Evolutionary conservation across 30 jellyfish, hydroid and myxozoan species (phyloP), one percentile per base, ranked within the genome.

Genomic region (Catostylus mosaicus): DNA sequence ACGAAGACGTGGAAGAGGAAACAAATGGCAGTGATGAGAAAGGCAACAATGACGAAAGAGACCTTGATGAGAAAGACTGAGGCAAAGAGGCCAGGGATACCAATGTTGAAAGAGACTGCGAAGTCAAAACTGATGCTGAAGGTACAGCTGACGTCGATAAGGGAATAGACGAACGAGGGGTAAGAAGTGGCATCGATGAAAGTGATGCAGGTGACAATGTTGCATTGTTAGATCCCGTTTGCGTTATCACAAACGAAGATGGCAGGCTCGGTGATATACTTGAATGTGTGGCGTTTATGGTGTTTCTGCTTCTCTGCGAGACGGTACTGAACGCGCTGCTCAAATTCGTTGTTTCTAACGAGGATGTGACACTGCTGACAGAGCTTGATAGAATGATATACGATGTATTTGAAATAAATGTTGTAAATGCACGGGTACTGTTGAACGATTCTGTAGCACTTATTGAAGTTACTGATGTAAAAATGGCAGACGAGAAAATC

Each of bases 391-490:
- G 23, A 16, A 52, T 7, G 30, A 26, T 26, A 59, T 6, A 19
- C 18, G 38, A n/a, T 59, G 38, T 6, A 24, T 24, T 59, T 26
- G 26, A 24, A 6, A 26, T 19, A 20, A 26, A 23, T 5, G 71
- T 59, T 1, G 71, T 36, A 5, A 59, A 27, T 3, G 71, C 40
- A 23, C 37, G 37, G 2, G 36, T 24, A 59, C n/a, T 59, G 71
- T 11, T 24, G 40, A 59, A 5, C 12, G 38, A 24, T 3, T 5
- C 24, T 50, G 63, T 50, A 10, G 23, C 22, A 23, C 26, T 32
- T 7, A 34, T 57, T 29, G 78, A 65, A 65, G 57, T 65, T 9
- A 59, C 24, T 26, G 92, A 82, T 2, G 88, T 84, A 67, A 72
- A 75, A 12, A 65, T 29, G 12, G 69, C 83, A 0, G 88, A 73